These are phyloP conservation scores for Hedya salicella DNA, from an alignment of 2,888 invertebrate species.

Conservation along the genomic window DNA sequence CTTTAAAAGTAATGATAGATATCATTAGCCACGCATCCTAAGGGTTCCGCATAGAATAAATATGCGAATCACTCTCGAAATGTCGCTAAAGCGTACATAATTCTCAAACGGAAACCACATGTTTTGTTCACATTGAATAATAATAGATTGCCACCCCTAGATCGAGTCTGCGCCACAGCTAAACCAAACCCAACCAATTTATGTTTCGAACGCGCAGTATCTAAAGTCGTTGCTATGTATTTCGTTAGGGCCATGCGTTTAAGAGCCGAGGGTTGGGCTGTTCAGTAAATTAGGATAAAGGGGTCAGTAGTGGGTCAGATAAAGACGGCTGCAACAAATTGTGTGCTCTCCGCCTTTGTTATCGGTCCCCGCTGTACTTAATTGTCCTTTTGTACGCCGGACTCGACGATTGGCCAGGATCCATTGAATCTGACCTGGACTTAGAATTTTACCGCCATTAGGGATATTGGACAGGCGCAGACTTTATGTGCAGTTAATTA, in stretches of 20 bases:
- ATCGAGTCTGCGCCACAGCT: conserved; percentile 51
- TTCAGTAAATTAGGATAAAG: conserved; percentile 81
- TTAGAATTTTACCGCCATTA: conserved; percentile 55
- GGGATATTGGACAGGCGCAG: conserved; percentile 13
- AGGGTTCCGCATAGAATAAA: conserved; percentile 62
- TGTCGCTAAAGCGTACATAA: conserved; percentile 80
- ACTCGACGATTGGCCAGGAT: conserved; percentile 69
- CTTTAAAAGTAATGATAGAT: conserved; percentile 63
- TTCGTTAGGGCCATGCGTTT: conserved; percentile 4
- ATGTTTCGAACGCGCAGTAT: conserved; percentile 47
- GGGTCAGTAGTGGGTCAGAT: conserved; percentile 81
- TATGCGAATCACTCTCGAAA: conserved; percentile 79
- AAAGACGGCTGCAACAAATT: conserved; percentile 85
- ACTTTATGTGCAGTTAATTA: not conserved
- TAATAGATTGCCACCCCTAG: conserved; percentile 60
- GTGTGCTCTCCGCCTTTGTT: conserved; percentile 79
- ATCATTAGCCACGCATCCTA: conserved; percentile 64
- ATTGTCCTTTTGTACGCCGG: conserved; percentile 82
- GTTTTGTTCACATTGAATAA: conserved; percentile 80
- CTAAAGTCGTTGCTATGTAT: conserved; percentile 34
- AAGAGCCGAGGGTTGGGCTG: conserved; percentile 56
- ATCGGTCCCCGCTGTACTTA: conserved; percentile 80
- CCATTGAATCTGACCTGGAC: conserved; percentile 58
- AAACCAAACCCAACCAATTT: conserved; percentile 46
- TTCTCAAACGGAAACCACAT: conserved; percentile 72